A percentile compares a stretch with the other conserved stretches of the same genome.
phyloP scores from a whole-genome alignment of 2,888 invertebrate genomes.

The Lathronympha strigana region DNA sequence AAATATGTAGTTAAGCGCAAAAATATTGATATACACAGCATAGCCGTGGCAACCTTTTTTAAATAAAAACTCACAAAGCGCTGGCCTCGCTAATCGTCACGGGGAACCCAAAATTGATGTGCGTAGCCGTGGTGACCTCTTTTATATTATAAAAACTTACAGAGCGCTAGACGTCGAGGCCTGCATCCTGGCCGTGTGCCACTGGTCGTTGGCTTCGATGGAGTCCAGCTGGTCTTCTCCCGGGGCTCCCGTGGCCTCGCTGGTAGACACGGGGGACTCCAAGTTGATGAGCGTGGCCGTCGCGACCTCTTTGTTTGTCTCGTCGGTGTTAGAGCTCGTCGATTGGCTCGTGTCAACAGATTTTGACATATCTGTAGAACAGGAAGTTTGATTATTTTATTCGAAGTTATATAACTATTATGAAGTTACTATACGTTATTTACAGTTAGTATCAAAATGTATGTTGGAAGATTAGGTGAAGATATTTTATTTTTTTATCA shows the following conservation, averaged over 20 bases:
- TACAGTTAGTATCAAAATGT: background rate
- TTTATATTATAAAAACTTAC: slow-evolving; percentile 57
- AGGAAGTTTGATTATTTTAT: background rate
- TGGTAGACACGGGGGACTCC: slow-evolving; percentile 69
- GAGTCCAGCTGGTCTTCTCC: slow-evolving; percentile 75
- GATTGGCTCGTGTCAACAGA: slow-evolving; percentile 75
- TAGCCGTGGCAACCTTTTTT: no score
- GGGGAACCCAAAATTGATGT: no score
- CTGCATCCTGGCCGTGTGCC: slow-evolving; percentile 71
- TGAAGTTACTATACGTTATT: background rate
- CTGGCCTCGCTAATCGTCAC: no score
- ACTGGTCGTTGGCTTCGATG: slow-evolving; percentile 74
- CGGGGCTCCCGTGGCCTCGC: slow-evolving; percentile 56
- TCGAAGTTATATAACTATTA: background rate
- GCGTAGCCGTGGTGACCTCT: no score
- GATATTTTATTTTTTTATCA: background rate
- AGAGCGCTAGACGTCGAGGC: slow-evolving; percentile 67
- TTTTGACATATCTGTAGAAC: slow-evolving; percentile 65
- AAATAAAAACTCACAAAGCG: no score
- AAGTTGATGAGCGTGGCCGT: slow-evolving; percentile 75
- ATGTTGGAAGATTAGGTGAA: background rate
- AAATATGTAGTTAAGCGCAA: no score
- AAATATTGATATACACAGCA: no score
- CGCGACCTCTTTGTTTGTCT: slow-evolving; percentile 67
- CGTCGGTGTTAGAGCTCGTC: slow-evolving; percentile 72